These are phyloP conservation scores for Polydesmus complanatus DNA, from an alignment of 2,888 invertebrate species.

Conservation along the genomic window DNA sequence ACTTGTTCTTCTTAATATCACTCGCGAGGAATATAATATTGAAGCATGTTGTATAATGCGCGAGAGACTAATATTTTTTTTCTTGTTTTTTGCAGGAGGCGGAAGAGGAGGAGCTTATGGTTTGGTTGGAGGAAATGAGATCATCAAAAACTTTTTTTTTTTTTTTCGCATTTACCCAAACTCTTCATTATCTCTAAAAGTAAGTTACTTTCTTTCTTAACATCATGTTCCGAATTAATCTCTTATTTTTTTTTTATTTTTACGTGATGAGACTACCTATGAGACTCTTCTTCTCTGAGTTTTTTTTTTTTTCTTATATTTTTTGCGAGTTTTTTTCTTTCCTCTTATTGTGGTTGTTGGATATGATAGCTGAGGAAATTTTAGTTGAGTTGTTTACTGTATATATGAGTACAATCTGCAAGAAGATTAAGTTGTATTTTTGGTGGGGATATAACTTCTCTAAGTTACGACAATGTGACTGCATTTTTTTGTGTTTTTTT, in stretches of 20 bases:
- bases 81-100: not conserved
- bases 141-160: not conserved
- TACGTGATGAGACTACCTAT: not conserved
- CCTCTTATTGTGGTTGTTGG: not conserved
- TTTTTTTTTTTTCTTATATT: not conserved
- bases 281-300: not conserved
- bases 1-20: not conserved
- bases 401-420: not conserved
- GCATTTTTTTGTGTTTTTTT: too few species aligned
- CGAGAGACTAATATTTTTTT: not conserved
- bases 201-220: not conserved
- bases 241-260: not conserved
- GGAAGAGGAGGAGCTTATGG: too few species aligned
- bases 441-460: too few species aligned
- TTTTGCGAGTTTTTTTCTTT: not conserved
- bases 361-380: not conserved
- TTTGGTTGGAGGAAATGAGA: not conserved
- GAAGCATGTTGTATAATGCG: too few species aligned
- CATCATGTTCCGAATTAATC: not conserved
- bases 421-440: too few species aligned
- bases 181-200: not conserved
- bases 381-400: not conserved
- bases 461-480: too few species aligned
- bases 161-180: too few species aligned
- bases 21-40: not conserved